phyloP scores from a whole-genome alignment of 2,888 invertebrate species.

The Philhelius pedissequus region DNA sequence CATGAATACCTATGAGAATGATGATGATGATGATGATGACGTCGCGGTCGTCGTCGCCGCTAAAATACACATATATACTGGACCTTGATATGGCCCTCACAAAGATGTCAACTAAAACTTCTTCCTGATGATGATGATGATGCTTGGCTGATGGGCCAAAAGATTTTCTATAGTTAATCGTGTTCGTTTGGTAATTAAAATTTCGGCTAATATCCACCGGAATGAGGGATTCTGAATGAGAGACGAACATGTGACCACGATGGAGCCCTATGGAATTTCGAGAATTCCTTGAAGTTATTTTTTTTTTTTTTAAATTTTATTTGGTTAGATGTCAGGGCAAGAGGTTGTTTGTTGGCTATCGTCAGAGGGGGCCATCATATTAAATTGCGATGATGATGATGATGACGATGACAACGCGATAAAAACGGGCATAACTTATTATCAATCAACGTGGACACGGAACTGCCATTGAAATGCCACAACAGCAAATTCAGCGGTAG shows the following conservation, averaged over 20 bases:
- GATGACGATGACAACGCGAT: conserved; percentile 20
- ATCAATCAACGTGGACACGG: conserved; percentile 71
- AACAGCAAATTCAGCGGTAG: conserved; percentile 33
- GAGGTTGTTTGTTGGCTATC: conserved; percentile 19
- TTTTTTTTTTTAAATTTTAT: not conserved
- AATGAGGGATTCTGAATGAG: conserved; percentile 55
- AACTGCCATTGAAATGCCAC: conserved; percentile 64
- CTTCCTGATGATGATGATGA: conserved; percentile 11
- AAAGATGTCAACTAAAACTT: conserved; percentile 54
- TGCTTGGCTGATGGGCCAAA: not conserved
- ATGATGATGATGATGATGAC: conserved; percentile 31
- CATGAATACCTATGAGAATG: conserved; percentile 59
- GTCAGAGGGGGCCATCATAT: conserved; percentile 65
- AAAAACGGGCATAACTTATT: conserved; percentile 75
- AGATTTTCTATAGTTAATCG: conserved; percentile 62
- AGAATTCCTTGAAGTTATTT: conserved; percentile 40
- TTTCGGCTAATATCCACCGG: conserved; percentile 76
- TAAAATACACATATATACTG: too few relatives aligned
- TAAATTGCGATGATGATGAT: conserved; percentile 60
- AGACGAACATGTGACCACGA: conserved; percentile 47
- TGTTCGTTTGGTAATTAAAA: conserved; percentile 76
- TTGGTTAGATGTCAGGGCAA: not conserved
- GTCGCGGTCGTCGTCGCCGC: conserved; percentile 39
- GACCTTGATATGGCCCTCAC: not conserved
- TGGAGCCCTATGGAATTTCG: conserved; percentile 64